Evolutionary conservation across 2,888 invertebrate genomes (phyloP), one percentile per base, ranked within the genome.

Genomic region (Phortica magna): DNA sequence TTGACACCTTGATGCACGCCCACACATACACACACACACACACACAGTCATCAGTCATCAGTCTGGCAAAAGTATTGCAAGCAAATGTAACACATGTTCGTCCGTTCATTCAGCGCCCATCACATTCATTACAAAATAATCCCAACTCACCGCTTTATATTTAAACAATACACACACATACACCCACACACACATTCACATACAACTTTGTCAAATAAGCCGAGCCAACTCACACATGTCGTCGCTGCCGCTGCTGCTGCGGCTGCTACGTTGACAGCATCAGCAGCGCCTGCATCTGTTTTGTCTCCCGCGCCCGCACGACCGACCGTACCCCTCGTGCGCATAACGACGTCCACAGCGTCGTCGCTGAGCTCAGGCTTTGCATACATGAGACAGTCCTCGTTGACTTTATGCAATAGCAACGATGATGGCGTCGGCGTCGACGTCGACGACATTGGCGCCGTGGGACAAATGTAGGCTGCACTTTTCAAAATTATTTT

Each of bases 401-500:
- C 71, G 72, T 9, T 72, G 73, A 41, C 72, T 67, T 42, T 61
- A 22, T 17, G 74, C 57, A 53, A 77, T 78, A 78, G 75, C 7
- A 53, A 41, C 72, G 76, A 17, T 19, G 22, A 42, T 43, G 64
- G 53, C 39, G 80, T 73, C 76, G 81, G 75, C 75, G 76, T 67
- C 64, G 68, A 78, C 78, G 83, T 76, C 83, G 80, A 74, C 76
- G 81, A 76, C 75, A 77, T 67, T 64, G 68, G 78, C 78, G 83
- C 76, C 83, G 72, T 77, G 81, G 90, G 85, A 82, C 91, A 91
- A 82, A 91, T 88, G 82, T 89, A 91, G 77, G 84, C 77, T 78
- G 84, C 89, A 85, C 88, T 88, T 83, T 88, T 90, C 79, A 91
- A 85, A 82, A 90, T 84, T 83, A 90, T 85, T 88, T 87, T 90